phyloP scores from a whole-genome alignment of 2,797 vertebrate species.

The Erethizon dorsatum region DNA sequence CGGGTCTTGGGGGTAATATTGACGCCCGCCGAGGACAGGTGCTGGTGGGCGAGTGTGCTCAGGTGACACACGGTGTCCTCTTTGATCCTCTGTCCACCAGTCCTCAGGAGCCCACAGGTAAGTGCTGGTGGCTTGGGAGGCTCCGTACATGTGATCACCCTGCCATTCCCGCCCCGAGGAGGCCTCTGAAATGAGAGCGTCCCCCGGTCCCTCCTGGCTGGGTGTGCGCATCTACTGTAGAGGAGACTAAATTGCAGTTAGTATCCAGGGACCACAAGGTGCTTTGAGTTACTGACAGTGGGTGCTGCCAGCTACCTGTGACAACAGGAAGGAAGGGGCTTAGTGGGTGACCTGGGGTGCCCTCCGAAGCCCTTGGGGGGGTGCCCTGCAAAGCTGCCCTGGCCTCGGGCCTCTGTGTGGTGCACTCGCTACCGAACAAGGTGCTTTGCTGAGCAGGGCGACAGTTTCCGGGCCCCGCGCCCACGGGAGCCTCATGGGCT shows the following conservation, averaged over 20 bases:
- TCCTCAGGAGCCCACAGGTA: neutral
- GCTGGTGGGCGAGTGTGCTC: neutral
- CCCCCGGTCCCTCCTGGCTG: neutral
- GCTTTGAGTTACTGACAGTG: constrained; percentile 66
- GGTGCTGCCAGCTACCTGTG: constrained; percentile 50
- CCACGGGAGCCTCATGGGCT: neutral
- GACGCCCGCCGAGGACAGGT: neutral
- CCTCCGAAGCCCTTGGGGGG: no score
- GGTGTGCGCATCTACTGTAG: constrained; percentile 30
- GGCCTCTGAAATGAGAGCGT: neutral
- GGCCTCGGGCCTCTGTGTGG: no score
- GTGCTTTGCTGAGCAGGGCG: neutral
- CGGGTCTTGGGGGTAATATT: neutral
- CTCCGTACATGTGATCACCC: neutral
- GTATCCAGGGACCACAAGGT: constrained; percentile 45
- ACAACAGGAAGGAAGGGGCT: constrained; percentile 2
- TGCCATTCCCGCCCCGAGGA: neutral
- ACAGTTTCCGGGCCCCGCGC: constrained; percentile 39
- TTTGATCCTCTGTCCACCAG: neutral
- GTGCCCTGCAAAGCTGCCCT: no score
- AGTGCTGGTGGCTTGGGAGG: neutral
- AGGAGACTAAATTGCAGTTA: constrained; percentile 13
- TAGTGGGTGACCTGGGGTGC: neutral
- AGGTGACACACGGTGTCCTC: neutral
- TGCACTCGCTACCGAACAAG: constrained; percentile 52